phyloP scores from a whole-genome alignment of 2,888 invertebrate species.

The Rhopalosiphum nymphaeae region DNA sequence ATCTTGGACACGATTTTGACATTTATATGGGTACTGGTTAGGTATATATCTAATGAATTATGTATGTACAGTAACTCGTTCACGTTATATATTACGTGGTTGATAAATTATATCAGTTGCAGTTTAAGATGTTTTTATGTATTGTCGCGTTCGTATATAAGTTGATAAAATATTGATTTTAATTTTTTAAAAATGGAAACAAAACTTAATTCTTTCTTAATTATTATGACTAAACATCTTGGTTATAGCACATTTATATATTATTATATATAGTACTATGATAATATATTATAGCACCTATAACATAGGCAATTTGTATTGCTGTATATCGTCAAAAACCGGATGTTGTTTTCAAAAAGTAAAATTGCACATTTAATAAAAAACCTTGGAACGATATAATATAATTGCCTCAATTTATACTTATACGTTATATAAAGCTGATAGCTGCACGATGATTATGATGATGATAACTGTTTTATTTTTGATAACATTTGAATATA shows the following conservation, averaged over 20 bases:
- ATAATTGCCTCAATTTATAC: not conserved
- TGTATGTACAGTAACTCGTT: not conserved
- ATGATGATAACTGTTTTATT: not conserved
- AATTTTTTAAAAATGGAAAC: not conserved
- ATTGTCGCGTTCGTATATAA: not conserved
- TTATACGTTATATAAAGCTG: not conserved
- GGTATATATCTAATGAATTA: not conserved
- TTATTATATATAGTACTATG: not conserved
- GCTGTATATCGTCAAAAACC: not conserved
- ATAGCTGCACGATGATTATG: not conserved
- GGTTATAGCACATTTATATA: not conserved
- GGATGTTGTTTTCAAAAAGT: conserved; percentile 12
- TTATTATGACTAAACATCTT: not conserved
- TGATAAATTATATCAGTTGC: not conserved
- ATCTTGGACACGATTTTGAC: conserved; percentile 12
- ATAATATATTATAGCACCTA: not conserved
- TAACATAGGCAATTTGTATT: not conserved
- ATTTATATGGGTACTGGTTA: not conserved
- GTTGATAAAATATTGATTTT: not conserved
- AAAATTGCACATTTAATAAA: not conserved
- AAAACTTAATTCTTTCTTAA: not conserved
- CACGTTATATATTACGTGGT: not conserved
- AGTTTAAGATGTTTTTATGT: not conserved
- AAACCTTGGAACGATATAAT: not conserved
- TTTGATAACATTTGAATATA: not conserved